phyloP scores from a whole-genome alignment of 2,113 vertebrate genomes.

The Benitochromis conjunctus region DNA sequence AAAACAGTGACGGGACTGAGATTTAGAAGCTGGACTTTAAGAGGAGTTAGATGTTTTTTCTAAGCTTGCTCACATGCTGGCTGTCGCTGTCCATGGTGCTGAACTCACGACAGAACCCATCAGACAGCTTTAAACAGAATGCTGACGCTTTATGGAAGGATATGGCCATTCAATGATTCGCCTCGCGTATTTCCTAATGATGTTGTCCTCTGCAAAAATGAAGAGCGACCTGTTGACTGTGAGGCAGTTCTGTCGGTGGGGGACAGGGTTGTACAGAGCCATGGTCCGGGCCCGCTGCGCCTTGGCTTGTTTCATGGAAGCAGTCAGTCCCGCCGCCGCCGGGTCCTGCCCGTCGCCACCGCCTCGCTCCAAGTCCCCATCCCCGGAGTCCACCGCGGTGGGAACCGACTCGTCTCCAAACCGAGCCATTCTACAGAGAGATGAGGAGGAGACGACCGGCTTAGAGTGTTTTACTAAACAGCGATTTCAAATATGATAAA shows the following conservation, averaged over 20 bases:
- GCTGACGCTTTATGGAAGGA: constrained; percentile 76
- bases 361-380: constrained; percentile 83
- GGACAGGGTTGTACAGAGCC: constrained; percentile 96
- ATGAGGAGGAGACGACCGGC: constrained; percentile 11
- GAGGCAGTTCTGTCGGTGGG: constrained; percentile 95
- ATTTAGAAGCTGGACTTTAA: background rate
- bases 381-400: constrained; percentile 81
- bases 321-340: constrained; percentile 75
- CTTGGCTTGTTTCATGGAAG: constrained; percentile 90
- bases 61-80: background rate
- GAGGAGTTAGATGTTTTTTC: background rate
- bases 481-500: background rate
- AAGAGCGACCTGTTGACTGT: constrained; percentile 98
- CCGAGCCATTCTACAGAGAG: constrained; percentile 89
- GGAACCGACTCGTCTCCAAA: constrained; percentile 89
- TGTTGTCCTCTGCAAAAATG: constrained; percentile 95
- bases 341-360: constrained; percentile 79
- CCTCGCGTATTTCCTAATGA: constrained; percentile 92
- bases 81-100: constrained; percentile 57
- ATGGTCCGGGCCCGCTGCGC: constrained; percentile 96
- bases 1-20: background rate
- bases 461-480: constrained; percentile 1
- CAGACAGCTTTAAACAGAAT: background rate
- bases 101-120: background rate
- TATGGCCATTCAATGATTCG: constrained; percentile 99